These are phyloP conservation scores for Sorex araneus DNA, from an alignment of 2,113 vertebrate species.

Conservation along the genomic window DNA sequence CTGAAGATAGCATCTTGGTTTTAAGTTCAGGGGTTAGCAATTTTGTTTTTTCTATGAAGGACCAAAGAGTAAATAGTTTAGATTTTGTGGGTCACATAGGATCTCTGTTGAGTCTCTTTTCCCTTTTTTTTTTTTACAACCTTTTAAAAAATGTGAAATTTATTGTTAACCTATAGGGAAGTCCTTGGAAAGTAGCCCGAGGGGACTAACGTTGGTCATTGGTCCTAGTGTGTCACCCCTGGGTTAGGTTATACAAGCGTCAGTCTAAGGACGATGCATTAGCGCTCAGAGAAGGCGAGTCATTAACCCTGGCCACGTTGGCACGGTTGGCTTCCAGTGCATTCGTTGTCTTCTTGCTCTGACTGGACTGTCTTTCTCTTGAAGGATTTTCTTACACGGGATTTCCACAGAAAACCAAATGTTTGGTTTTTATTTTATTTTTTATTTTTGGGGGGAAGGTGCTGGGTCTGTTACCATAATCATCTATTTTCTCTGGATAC, in stretches of 20 bases:
- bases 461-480: neutral
- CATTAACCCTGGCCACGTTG: neutral
- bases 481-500: constrained; percentile 30
- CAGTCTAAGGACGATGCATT: neutral
- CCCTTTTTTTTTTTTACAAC: neutral
- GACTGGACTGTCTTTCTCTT: constrained; percentile 7
- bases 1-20: neutral
- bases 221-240: neutral
- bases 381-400: constrained; percentile 23
- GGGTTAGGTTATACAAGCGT: constrained; percentile 28
- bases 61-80: constrained; percentile 18
- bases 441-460: no score
- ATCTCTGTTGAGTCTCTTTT: neutral
- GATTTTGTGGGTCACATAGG: neutral
- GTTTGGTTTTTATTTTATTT: no score
- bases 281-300: constrained; percentile 17
- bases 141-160: constrained; percentile 13
- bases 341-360: neutral
- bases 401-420: neutral
- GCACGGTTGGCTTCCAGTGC: neutral
- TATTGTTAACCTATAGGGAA: constrained; percentile 23
- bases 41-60: constrained; percentile 14
- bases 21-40: constrained; percentile 22
- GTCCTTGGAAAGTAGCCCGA: constrained; percentile 25
- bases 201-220: neutral